Base-by-base conservation (phyloP, 2,888 invertebrate genomes). In the Lepidonotus clava region DNA sequence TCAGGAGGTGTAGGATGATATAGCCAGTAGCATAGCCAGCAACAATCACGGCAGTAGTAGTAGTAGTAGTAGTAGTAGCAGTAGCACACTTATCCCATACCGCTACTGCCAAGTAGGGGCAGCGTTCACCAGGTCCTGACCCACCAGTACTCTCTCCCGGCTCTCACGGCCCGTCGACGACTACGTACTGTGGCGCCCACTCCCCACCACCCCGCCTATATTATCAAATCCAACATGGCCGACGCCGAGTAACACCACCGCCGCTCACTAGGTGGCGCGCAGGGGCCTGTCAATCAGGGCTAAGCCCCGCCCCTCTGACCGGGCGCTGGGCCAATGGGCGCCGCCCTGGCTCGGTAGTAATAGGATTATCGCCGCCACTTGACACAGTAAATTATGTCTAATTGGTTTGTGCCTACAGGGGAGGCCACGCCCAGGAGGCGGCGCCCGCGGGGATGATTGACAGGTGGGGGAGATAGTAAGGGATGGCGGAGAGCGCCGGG, bases 171-270 rank as follows among this genome's bases (percentile, higher is more conserved):
- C 36, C 34, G 38, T 38, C 71, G 71, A 34, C 71, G 36, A 21
- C 71, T 71, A 71, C n/a, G n/a, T n/a, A n/a, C n/a, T n/a, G n/a
- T n/a, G n/a, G n/a, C n/a, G n/a, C n/a, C n/a, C n/a, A n/a, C n/a
- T n/a, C n/a, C n/a, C n/a, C n/a, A n/a, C n/a, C n/a, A n/a, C n/a
- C n/a, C n/a, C n/a, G n/a, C n/a, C n/a, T n/a, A n/a, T n/a, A n/a
- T n/a, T 71, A 71, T 71, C 71, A 71, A 71, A 71, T n/a, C 71
- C 71, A 71, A 71, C 71, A 71, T 71, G 71, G 71, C 56, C 56
- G 56, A 11, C 56, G 56, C 56, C 14, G 36, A 34, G 36, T 18
- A 6, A 14, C 71, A 2, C 71, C 71, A 34, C 36, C 34, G 36
- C 0, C 71, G 38, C 36, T 71, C 61, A 61, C 61, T 24, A 61